Evolutionary conservation across 1,140 invertebrate species (phyloP).

Genomic region (Caenorhabditis inopinata): DNA sequence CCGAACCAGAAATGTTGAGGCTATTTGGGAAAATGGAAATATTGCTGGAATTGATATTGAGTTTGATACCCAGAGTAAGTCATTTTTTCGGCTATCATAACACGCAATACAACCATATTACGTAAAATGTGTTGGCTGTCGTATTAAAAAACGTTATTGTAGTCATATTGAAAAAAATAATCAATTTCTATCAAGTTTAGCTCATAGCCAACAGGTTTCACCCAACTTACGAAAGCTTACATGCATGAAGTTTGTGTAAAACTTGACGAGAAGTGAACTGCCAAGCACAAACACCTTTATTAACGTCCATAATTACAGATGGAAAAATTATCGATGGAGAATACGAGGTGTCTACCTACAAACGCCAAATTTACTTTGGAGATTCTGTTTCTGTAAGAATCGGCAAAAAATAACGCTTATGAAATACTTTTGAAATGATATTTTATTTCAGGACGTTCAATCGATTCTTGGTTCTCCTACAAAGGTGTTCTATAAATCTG

Average conservation of each 20-base stretch:
- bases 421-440: not conserved
- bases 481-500: conserved; percentile 63
- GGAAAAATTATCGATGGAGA: conserved; percentile 10
- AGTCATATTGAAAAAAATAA: no score
- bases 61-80: conserved; percentile 56
- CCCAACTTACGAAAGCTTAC: no score
- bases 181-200: no score
- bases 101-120: no score
- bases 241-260: no score
- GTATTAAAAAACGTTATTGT: no score
- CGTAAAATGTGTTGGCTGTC: no score
- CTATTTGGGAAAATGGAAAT: conserved; percentile 49
- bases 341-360: not conserved
- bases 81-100: no score
- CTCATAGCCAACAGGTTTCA: no score
- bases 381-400: conserved; percentile 13
- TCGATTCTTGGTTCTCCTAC: conserved; percentile 56
- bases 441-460: conserved; percentile 37
- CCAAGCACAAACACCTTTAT: not conserved
- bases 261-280: no score
- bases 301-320: not conserved
- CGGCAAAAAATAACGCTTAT: not conserved
- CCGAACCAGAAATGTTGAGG: conserved; percentile 37
- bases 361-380: conserved; percentile 33
- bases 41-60: conserved; percentile 55